Base-by-base conservation (phyloP, 2,888 invertebrate genomes). In the Drosophila anomalata region DNA sequence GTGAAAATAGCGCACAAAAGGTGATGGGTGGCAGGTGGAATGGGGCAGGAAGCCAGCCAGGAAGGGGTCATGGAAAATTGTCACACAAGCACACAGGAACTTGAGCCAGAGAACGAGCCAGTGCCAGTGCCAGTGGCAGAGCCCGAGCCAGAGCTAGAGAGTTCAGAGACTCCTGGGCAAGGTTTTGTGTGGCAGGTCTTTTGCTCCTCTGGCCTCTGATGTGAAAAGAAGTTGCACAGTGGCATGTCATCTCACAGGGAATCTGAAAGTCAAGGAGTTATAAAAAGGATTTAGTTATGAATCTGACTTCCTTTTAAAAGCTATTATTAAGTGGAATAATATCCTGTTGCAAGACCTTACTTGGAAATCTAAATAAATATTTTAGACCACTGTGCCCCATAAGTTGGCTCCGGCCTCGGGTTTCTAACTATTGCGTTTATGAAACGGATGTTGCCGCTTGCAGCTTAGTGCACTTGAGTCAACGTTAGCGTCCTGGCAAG, bases 391-490 rank as follows among this genome's bases (percentile, higher is more conserved):
- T 33, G 57, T 51, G 42, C 7, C 36, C 14, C 36, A 36, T 36
- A 36, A 55, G 22, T 22, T 55, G 47, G 17, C 29, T 46, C 24
- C 22, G 66, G 47, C 31, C 48, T 62, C 36, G 29, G 52, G 36
- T 20, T 41, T 44, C 50, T 29, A 56, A 55, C 56, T 55, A 75
- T 75, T 70, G 70, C 88, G 81, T 78, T 88, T 84, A 87, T 88
- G 73, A 87, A 89, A 66, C 89, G 84, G 84, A 84, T 84, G 89
- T 77, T 77, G 82, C 89, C 82, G 87, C 87, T 84, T 87, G 89
- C 77, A 85, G 69, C 86, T 85, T 87, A 87, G 82, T 81, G 89
- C 85, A 75, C 88, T 86, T 88, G 88, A 88, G 88, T 63, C 61
- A 62, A 81, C 87, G 78, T 87, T 75, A 87, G 87, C 87, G 73